These are phyloP conservation scores for Mesochorus sp. DNA, from an alignment of 2,888 invertebrate genomes.

Conservation along the genomic window DNA sequence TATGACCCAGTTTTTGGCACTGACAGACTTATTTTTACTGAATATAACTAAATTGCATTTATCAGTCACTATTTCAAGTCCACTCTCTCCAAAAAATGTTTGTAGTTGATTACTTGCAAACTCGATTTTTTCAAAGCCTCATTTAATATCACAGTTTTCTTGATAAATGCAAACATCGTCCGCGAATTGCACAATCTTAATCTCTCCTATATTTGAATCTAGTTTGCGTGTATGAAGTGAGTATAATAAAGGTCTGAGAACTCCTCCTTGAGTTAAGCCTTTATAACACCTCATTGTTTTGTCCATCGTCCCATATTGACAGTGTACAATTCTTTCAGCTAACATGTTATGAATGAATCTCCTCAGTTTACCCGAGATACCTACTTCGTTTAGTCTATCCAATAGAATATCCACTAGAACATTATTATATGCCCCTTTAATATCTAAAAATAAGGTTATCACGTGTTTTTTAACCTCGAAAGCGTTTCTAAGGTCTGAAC, in stretches of 20 bases:
- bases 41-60: constrained; percentile 15
- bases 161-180: constrained; percentile 20
- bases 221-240: not conserved
- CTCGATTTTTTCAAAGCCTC: not conserved
- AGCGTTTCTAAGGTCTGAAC: not conserved
- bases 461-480: constrained; percentile 1
- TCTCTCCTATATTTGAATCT: not conserved
- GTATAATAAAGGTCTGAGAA: not conserved
- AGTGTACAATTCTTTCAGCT: not conserved
- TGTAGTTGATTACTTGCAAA: not conserved
- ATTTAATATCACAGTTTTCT: not conserved
- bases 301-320: not conserved
- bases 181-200: constrained; percentile 23
- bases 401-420: not conserved
- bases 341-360: not conserved
- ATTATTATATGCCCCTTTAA: constrained; percentile 32
- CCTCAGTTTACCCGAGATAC: not conserved
- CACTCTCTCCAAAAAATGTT: not conserved
- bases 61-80: constrained; percentile 3
- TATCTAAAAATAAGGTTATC: constrained; percentile 22
- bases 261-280: not conserved
- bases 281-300: not conserved
- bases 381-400: not conserved
- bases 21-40: constrained; percentile 2
- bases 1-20: constrained; percentile 2